Conservation (phyloP, 2,797 vertebrate genomes). For the Rousettus madagascariensis region DNA sequence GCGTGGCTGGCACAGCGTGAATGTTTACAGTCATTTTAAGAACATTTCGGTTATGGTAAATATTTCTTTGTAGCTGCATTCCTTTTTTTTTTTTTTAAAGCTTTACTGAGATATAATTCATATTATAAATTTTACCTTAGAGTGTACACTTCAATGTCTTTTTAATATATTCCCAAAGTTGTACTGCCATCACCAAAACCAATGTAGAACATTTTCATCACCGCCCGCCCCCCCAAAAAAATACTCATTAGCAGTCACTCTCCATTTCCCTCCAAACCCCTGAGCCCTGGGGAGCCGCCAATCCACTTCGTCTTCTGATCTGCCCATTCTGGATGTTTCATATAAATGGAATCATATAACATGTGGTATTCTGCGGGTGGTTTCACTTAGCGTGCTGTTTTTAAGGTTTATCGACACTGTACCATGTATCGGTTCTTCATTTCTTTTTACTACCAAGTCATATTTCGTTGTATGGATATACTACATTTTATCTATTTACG, state of each 20-base stretch:
- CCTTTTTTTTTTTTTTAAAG: not conserved
- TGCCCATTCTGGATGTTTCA: not conserved
- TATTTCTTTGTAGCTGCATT: not conserved
- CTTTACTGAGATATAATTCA: not conserved
- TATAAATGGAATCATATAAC: not conserved
- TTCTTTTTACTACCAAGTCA: not conserved
- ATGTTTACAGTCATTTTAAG: not conserved
- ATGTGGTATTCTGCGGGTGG: not conserved
- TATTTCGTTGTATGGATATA: not conserved
- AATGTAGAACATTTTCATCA: not conserved
- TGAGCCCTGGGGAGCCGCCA: not conserved
- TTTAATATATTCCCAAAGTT: not conserved
- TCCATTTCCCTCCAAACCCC: not conserved
- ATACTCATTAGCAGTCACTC: not conserved
- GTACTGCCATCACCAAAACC: not conserved
- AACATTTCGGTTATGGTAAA: not conserved
- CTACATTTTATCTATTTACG: not conserved
- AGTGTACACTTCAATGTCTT: not conserved
- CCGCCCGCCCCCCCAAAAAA: not conserved
- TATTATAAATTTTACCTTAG: not conserved
- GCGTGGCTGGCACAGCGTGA: not conserved
- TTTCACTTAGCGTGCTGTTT: not conserved
- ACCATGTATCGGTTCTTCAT: not conserved
- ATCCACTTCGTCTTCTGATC: not conserved
- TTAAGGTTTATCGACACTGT: not conserved